A percentile compares a stretch with the other conserved stretches of the same genome.
These are phyloP conservation scores for Aricia artaxerxes DNA, from an alignment of 2,888 invertebrate species.

Conservation along the genomic window DNA sequence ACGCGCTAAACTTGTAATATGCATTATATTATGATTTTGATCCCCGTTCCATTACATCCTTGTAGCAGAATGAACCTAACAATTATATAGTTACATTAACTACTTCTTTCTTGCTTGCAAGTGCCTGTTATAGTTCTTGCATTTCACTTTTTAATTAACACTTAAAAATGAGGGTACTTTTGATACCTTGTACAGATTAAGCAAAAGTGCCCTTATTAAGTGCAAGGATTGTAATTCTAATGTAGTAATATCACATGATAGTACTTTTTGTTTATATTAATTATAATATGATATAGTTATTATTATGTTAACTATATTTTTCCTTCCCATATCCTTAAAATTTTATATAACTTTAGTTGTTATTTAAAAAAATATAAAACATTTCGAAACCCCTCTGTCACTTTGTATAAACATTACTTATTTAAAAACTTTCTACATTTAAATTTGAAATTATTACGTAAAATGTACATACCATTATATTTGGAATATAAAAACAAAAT, in stretches of 20 bases:
- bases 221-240: neutral
- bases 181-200: neutral
- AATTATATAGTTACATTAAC: neutral
- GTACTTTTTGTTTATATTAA: neutral
- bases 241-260: neutral
- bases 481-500: neutral
- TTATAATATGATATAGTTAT: neutral
- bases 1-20: neutral
- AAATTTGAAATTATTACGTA: no score
- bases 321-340: neutral
- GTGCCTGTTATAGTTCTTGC: slow-evolving; percentile 18
- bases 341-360: neutral
- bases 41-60: neutral
- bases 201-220: neutral
- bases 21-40: neutral
- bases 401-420: neutral
- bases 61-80: neutral
- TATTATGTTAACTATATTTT: neutral
- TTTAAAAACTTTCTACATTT: no score
- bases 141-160: neutral
- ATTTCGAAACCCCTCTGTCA: neutral
- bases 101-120: slow-evolving; percentile 2
- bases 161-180: neutral
- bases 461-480: no score
- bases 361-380: neutral